phyloP scores from a whole-genome alignment of 2,888 invertebrate genomes.

The Lasioglossum villosulum region DNA sequence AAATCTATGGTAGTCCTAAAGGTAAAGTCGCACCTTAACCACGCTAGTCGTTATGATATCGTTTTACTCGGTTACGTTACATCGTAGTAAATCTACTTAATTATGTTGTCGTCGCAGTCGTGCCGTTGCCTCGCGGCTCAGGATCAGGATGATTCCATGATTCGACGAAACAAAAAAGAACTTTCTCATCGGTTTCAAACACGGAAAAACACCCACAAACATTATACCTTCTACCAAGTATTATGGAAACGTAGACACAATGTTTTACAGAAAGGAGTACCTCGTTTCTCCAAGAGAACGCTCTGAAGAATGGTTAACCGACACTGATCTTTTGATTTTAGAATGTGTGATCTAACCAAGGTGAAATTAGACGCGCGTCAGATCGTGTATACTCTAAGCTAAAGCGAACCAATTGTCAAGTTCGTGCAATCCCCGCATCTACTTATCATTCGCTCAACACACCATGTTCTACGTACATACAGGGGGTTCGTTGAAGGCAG shows the following conservation, averaged over 20 bases:
- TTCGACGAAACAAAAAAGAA: not conserved
- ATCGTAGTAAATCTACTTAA: conserved; percentile 65
- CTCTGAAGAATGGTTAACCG: not conserved
- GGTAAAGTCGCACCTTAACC: conserved; percentile 64
- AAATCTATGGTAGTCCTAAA: conserved; percentile 69
- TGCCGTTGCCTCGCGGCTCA: conserved; percentile 15
- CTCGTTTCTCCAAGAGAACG: not conserved
- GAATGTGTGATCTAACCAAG: not conserved
- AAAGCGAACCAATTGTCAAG: not conserved
- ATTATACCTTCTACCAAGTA: not conserved
- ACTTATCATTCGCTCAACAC: not conserved
- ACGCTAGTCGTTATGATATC: conserved; percentile 68
- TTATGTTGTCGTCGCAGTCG: conserved; percentile 51
- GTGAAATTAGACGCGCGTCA: not conserved
- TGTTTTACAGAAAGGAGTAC: not conserved
- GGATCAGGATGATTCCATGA: conserved; percentile 25
- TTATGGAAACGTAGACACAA: not conserved
- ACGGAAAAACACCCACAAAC: not conserved
- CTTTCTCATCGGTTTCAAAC: not conserved
- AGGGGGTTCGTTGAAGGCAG: not conserved
- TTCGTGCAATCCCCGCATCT: not conserved
- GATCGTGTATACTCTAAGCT: not conserved
- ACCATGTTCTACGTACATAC: not conserved
- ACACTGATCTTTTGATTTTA: conserved; percentile 1
- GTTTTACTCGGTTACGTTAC: conserved; percentile 55